Evolutionary conservation across 2,888 invertebrate species (phyloP), one percentile per base, ranked within the genome.

Genomic region (Dorcus parallelipipedus): DNA sequence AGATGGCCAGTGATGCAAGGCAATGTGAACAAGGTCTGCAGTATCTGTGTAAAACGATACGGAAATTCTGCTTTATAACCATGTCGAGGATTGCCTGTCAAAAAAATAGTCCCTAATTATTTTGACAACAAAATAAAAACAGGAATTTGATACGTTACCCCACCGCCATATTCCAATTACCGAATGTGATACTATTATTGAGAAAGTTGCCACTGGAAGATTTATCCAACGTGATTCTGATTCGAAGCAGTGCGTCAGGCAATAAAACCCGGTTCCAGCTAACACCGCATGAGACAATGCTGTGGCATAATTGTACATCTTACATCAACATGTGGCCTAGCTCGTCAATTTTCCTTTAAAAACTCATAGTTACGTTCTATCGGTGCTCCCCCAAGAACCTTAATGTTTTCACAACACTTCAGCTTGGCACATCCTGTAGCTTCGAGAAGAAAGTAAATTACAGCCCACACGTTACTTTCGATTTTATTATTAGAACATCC

Each of bases 161-260:
- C 72, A 76, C 67, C 72, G 69, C 74, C 74, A 75, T 39, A 75
- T 43, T 38, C 76, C 76, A 9, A 76, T 17, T 39, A 74, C 20
- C 3, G 76, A 75, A 69, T 76, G 71, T 33, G 70, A 52, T 33
- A 71, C 67, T 47, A 76, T 69, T 43, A 70, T 61, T 7, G 70
- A 70, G 67, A 72, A 77, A 26, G 73, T 67, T 33, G 66, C 58
- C 56, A 67, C 67, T 3, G 68, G 65, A 54, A 72, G 69, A 48
- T 60, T 60, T 20, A 58, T 40, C n/a, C 26, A 10, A 8, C 38
- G 38, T 38, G 50, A 10, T 48, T 58, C 38, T 5, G 20, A 20
- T 20, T 48, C 56, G 10, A 59, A 54, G 10, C 42, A 52, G 56
- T 6, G 26, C 6, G 61, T 56, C 39, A 70, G 61, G 52, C 73